Percentiles rank a stretch among this genome's conserved stretches.
Conservation (phyloP, 2,888 invertebrate species). For the Xanthorhoe designata region DNA sequence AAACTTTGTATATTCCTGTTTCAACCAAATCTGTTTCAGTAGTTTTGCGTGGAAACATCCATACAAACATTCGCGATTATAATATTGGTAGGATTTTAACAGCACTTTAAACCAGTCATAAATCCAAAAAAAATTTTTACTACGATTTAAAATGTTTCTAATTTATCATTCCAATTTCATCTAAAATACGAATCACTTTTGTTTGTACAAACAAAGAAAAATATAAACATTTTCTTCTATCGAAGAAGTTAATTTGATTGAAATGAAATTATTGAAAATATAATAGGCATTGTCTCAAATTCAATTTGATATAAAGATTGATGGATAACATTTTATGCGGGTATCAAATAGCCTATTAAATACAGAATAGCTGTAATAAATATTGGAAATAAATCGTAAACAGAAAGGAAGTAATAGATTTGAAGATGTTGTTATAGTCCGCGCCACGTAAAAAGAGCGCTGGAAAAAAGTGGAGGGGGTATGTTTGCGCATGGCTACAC, state of each 20-base stretch:
- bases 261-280: constrained; percentile 13
- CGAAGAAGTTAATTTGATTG: not conserved
- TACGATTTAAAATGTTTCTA: no score
- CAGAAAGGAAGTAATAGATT: constrained; percentile 13
- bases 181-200: not conserved
- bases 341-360: constrained; percentile 23
- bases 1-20: no score
- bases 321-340: constrained; percentile 11
- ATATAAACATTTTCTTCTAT: not conserved
- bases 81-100: no score
- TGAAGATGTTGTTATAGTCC: constrained; percentile 21
- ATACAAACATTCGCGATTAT: no score
- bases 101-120: no score
- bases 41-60: no score
- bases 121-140: no score
- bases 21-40: no score
- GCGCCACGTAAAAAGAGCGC: no score
- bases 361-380: not conserved
- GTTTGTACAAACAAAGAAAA: not conserved
- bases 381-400: constrained; percentile 6
- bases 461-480: no score
- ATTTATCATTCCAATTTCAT: not conserved
- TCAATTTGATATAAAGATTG: constrained; percentile 12
- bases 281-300: constrained; percentile 11
- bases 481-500: no score